These are phyloP conservation scores for Diplazon laetatorius DNA, from an alignment of 2,888 invertebrate species.

Conservation along the genomic window DNA sequence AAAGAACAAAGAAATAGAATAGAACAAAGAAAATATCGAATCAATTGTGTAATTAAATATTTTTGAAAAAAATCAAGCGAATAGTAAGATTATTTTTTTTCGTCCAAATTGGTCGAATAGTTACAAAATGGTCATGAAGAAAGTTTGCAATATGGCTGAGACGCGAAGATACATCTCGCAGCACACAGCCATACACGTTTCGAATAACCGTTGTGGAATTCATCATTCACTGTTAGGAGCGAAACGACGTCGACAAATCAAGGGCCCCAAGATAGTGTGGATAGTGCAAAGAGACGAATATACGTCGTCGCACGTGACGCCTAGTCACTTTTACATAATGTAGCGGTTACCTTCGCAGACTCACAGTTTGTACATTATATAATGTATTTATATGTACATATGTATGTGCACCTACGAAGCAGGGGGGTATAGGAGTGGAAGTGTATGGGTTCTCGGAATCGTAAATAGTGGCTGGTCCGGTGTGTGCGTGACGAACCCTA, in stretches of 20 bases:
- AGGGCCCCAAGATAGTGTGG: conserved; percentile 9
- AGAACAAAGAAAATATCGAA: no score
- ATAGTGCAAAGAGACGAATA: conserved; percentile 28
- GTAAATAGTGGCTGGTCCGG: conserved; percentile 48
- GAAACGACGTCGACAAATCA: conserved; percentile 29
- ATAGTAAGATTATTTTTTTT: no score
- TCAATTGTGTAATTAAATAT: no score
- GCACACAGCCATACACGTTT: neutral
- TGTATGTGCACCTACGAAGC: conserved; percentile 20
- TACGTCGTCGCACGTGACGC: conserved; percentile 55
- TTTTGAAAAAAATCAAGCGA: no score
- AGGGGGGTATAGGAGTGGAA: conserved; percentile 33
- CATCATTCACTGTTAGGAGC: conserved; percentile 35
- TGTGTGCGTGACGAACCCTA: conserved; percentile 60
- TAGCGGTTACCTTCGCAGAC: conserved; percentile 50
- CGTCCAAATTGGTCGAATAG: conserved; percentile 6
- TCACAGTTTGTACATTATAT: conserved; percentile 25
- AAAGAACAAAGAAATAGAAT: no score
- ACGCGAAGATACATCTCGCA: conserved; percentile 14
- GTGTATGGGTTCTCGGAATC: conserved; percentile 47
- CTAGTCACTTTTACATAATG: conserved; percentile 58
- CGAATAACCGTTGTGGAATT: conserved; percentile 48
- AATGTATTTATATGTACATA: conserved; percentile 23
- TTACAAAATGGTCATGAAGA: neutral
- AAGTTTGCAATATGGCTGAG: neutral